Percentiles rank a stretch among this genome's conserved stretches.
phyloP scores from a whole-genome alignment of 2,888 invertebrate species.

The Dicranocentrus wangi region DNA sequence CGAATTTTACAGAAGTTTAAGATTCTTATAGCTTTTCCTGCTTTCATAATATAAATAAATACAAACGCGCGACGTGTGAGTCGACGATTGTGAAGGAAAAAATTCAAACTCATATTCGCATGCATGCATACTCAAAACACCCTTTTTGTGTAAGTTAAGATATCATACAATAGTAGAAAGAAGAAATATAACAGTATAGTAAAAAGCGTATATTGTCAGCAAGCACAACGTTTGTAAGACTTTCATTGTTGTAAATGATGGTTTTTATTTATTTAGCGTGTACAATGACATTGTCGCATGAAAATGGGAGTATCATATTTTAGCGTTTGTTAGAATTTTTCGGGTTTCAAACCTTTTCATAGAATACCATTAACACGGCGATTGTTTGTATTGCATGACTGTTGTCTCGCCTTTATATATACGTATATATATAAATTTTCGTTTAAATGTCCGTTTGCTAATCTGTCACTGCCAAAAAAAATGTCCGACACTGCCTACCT shows the following conservation, averaged over 20 bases:
- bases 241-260: slow-evolving; percentile 27
- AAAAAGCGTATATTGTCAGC: slow-evolving; percentile 23
- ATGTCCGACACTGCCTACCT: background rate
- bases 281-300: slow-evolving; percentile 28
- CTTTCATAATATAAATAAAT: too few relatives aligned
- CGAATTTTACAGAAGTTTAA: too few relatives aligned
- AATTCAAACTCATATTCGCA: too few relatives aligned
- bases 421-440: background rate
- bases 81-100: too few relatives aligned
- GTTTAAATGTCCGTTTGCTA: background rate
- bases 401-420: background rate
- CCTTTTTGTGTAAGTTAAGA: too few relatives aligned
- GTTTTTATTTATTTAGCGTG: slow-evolving; percentile 34
- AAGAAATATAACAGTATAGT: slow-evolving; percentile 15
- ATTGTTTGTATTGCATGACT: background rate
- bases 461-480: slow-evolving; percentile 3
- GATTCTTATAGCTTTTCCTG: too few relatives aligned
- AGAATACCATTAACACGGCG: background rate
- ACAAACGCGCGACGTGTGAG: too few relatives aligned
- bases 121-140: too few relatives aligned
- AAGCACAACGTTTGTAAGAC: slow-evolving; percentile 15
- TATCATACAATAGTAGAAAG: background rate
- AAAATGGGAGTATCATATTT: background rate
- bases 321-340: background rate
- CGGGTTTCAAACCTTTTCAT: background rate